These are phyloP conservation scores for Paradoxurus hermaphroditus DNA, from an alignment of 2,113 vertebrate genomes.

Conservation along the genomic window DNA sequence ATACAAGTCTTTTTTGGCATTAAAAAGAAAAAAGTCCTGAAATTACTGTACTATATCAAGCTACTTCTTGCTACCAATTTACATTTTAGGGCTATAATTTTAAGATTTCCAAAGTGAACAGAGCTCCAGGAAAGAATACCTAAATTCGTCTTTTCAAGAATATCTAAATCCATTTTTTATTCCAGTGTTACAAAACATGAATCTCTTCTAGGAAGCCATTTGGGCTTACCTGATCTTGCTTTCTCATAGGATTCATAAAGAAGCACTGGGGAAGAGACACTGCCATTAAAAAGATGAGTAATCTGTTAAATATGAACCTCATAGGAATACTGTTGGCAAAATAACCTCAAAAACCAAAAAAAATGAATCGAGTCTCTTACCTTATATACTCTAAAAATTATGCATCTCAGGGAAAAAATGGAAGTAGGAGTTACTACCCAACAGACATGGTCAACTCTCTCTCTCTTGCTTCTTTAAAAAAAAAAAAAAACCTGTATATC, in stretches of 20 bases:
- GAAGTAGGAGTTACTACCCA: neutral
- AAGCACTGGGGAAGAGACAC: slow-evolving; percentile 60
- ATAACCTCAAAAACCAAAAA: slow-evolving; percentile 29
- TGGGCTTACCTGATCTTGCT: slow-evolving; percentile 39
- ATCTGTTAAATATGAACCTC: slow-evolving; percentile 59
- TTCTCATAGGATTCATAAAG: slow-evolving; percentile 43
- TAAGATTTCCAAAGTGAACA: neutral
- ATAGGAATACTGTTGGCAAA: slow-evolving; percentile 28
- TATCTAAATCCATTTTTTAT: slow-evolving; percentile 38
- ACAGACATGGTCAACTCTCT: neutral
- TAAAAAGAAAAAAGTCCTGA: neutral
- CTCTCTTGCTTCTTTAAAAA: neutral
- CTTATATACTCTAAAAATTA: neutral
- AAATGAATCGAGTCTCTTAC: neutral
- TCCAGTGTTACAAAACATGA: neutral
- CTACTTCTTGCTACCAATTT: neutral
- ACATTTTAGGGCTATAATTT: slow-evolving; percentile 19
- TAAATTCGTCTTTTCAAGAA: neutral
- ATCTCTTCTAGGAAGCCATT: slow-evolving; percentile 51
- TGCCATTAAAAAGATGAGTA: slow-evolving; percentile 49
- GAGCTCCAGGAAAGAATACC: neutral
- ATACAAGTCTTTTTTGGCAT: neutral
- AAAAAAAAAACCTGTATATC: neutral
- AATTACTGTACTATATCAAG: neutral
- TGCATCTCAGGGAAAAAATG: too few relatives aligned